Evolutionary conservation across 1,140 invertebrate species (phyloP).

Genomic region (Arion vulgaris): DNA sequence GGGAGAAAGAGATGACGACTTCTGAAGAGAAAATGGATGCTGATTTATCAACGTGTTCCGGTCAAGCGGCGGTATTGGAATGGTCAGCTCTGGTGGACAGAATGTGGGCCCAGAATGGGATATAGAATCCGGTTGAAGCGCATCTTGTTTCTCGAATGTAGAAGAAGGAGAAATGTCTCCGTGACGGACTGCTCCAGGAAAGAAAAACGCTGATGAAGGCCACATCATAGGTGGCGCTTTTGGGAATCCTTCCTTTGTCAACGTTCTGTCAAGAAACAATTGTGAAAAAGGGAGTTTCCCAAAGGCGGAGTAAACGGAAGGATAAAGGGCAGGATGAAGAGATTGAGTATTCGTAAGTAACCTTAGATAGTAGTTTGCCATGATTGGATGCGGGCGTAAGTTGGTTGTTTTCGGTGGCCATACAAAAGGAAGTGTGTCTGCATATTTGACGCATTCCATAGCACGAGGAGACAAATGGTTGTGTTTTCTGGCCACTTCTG

Average conservation of each 20-base stretch:
- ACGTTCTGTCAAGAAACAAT: not conserved
- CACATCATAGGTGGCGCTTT: no score
- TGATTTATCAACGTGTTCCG: not conserved
- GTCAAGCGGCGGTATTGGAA: not conserved
- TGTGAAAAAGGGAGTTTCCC: not conserved
- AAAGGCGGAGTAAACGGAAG: not conserved
- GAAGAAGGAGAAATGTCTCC: not conserved
- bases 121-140: not conserved
- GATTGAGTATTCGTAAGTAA: not conserved
- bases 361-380: not conserved
- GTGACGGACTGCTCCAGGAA: not conserved
- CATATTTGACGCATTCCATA: not conserved
- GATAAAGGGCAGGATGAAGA: not conserved
- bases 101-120: not conserved
- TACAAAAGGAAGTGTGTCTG: not conserved
- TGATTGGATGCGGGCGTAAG: not conserved
- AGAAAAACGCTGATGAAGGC: not conserved
- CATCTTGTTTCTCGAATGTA: not conserved
- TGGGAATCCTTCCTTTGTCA: not conserved
- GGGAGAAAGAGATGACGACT: constrained; percentile 3
- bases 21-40: not conserved
- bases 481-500: not conserved
- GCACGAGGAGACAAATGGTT: not conserved
- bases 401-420: not conserved
- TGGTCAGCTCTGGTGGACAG: not conserved